Base-by-base conservation (phyloP, 2,113 vertebrate species). In the Leuciscus idus region DNA sequence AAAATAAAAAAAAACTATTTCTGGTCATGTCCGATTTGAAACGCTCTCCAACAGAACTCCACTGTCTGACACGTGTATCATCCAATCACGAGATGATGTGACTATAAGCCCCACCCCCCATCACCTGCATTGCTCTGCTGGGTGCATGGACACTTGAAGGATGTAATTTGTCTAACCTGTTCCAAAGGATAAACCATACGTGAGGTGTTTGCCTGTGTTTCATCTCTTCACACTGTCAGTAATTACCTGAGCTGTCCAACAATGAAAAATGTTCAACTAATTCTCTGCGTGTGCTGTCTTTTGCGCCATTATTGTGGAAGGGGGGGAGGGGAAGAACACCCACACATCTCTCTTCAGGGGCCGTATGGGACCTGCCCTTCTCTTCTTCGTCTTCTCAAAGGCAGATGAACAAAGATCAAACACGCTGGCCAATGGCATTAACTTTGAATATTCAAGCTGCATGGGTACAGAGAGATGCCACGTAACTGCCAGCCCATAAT, bases 171-270 rank as follows among this genome's bases (percentile, higher is more conserved):
- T 33, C 70, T 50, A 74, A 55, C 68, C 70, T 85, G 79, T 87
- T 89, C 86, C 76, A 77, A 55, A 85, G 72, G 59, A 89, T 86
- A 81, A 76, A 76, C 81, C 52, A 75, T 84, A 66, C 88, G 74
- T 39, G 86, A 86, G 43, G 55, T 68, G 36, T 15, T 61, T 87
- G 36, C 17, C 62, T 48, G 70, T 46, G 83, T 61, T 77, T 79
- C 81, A 30, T 36, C 85, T 55, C 85, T 23, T 52, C 59, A 4
- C 76, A 33, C 30, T 36, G 78, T 64, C 46, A 43, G 75, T 81
- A 88, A 90, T 89, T 84, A 89, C 88, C 86, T 76, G 77, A 86
- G 85, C 79, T 85, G 83, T 64, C 84, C 79, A 75, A 26, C 7
- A 84, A 79, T 84, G 62, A 84, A 76, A 62, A 62, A 85, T 4